Percentiles rank a stretch among this genome's conserved stretches.
Evolutionary conservation across 2,797 vertebrate genomes (phyloP).

Genomic region (Sarcophilus harrisii): DNA sequence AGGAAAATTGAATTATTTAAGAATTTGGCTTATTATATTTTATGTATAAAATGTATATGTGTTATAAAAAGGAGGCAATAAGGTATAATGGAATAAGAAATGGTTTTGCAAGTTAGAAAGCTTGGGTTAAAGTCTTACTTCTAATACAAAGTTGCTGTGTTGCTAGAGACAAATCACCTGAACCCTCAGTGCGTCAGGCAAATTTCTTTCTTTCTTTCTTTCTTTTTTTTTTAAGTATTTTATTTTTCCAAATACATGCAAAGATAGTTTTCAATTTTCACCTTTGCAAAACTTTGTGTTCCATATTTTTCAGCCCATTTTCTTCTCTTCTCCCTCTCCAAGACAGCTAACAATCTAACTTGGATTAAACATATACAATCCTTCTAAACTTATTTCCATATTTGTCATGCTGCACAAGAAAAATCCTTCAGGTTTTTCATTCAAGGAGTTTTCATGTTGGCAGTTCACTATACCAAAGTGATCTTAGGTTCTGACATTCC

Average conservation of each 20-base stretch:
- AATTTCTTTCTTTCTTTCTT: background rate
- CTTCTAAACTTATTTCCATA: too few species aligned
- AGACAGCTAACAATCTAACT: too few species aligned
- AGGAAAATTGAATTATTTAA: slow-evolving; percentile 12
- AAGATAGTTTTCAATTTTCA: too few species aligned
- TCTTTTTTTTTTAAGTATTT: too few species aligned
- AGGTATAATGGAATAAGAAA: background rate
- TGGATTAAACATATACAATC: too few species aligned
- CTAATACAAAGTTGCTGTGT: background rate
- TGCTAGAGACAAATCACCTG: background rate
- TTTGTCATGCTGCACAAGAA: too few species aligned
- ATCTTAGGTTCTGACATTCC: background rate
- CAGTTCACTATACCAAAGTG: background rate
- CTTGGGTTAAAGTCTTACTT: background rate
- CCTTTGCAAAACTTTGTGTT: too few species aligned
- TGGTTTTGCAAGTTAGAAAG: background rate
- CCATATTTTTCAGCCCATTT: too few species aligned
- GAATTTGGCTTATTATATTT: slow-evolving; percentile 37
- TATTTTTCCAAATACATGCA: too few species aligned
- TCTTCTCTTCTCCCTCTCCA: too few species aligned
- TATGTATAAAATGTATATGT: slow-evolving; percentile 8
- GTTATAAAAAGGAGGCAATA: background rate
- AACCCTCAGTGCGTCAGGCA: background rate
- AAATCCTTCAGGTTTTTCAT: background rate
- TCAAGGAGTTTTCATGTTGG: background rate